Percentiles rank a stretch among this genome's conserved stretches.
Evolutionary conservation across 35 echinoderm and acorn worm species (phyloP).

Genomic region (Strongylocentrotus purpuratus): DNA sequence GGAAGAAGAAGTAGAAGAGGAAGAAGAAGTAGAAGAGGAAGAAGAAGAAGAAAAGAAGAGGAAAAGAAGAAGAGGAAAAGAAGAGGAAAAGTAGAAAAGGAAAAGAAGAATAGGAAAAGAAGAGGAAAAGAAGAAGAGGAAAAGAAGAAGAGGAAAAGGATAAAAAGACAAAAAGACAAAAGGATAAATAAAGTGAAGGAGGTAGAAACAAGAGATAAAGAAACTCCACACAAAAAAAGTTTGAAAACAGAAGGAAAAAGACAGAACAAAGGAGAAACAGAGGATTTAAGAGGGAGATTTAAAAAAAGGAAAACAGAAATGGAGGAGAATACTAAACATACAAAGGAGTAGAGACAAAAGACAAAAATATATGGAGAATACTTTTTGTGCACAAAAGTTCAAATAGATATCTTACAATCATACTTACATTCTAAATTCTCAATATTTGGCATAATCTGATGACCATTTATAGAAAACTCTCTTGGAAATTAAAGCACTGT

Average conservation of each 20-base stretch:
- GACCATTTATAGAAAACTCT: neutral
- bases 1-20: no score
- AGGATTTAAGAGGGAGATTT: neutral
- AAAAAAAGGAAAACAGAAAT: slow-evolving; percentile 2
- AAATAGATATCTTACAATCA: neutral
- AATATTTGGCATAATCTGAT: neutral
- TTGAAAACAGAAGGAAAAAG: neutral
- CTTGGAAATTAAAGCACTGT: neutral
- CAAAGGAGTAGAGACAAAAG: neutral
- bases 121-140: no score
- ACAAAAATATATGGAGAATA: neutral
- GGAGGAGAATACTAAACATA: neutral
- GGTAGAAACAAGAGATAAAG: neutral
- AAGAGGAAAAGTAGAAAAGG: no score
- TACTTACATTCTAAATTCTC: neutral
- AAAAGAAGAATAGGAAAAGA: no score
- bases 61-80: no score
- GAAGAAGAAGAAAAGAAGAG: no score
- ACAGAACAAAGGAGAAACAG: neutral
- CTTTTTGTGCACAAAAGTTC: neutral
- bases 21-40: no score
- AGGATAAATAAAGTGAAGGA: neutral
- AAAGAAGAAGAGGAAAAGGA: neutral
- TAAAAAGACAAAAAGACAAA: no score
- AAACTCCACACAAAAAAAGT: neutral